Percentiles rank a stretch among this genome's conserved stretches.
phyloP scores from a whole-genome alignment of 2,113 vertebrate species.

The Antidorcas marsupialis region DNA sequence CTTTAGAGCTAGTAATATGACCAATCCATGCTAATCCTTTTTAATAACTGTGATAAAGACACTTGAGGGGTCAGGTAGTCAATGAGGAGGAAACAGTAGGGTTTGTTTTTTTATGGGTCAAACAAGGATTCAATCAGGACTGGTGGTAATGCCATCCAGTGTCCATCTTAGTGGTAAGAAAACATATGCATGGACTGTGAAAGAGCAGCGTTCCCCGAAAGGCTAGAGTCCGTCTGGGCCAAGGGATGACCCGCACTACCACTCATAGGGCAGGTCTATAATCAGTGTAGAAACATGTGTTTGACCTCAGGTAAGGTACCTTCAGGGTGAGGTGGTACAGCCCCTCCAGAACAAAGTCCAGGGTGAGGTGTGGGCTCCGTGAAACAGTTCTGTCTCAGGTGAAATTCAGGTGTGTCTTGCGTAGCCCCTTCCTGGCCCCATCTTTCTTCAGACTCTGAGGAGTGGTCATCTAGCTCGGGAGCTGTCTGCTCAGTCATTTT shows the following conservation, averaged over 20 bases:
- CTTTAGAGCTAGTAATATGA: neutral
- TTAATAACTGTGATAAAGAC: neutral
- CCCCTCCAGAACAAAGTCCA: neutral
- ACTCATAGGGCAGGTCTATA: neutral
- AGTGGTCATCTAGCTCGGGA: neutral
- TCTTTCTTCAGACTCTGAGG: neutral
- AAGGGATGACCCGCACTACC: neutral
- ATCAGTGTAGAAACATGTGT: neutral
- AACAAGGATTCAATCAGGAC: neutral
- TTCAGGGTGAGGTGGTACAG: neutral
- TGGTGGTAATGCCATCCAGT: neutral
- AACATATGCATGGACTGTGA: neutral
- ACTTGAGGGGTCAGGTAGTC: neutral
- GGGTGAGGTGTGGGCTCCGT: neutral
- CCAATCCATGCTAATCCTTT: neutral
- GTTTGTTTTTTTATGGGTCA: neutral
- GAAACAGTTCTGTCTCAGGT: neutral
- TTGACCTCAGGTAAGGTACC: neutral
- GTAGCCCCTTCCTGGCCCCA: neutral
- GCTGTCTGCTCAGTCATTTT: neutral
- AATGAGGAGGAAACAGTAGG: neutral
- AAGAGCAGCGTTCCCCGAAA: neutral
- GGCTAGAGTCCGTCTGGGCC: neutral
- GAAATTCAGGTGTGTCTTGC: neutral
- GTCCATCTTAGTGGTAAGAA: neutral